Base-by-base conservation (phyloP, 2,113 vertebrate genomes). In the Petromus typicus region DNA sequence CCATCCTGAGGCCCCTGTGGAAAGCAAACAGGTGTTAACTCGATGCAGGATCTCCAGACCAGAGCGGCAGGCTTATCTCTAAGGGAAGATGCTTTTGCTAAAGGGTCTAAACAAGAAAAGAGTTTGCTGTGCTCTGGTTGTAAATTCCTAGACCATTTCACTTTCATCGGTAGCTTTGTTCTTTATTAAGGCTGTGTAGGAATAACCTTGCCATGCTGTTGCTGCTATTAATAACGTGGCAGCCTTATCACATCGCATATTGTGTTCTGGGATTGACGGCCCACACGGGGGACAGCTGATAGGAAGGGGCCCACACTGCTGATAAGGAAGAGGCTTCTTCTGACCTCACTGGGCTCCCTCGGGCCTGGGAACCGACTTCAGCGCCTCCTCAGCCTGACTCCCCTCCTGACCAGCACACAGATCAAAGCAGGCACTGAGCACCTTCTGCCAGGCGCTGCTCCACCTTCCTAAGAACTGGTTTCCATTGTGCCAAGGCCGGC, bases 71-170 rank as follows among this genome's bases (percentile, higher is more conserved):
- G 14, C 22, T 59, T 63, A 22, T 73, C 51, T 67, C 37, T 71
- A 59, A 51, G 17, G 59, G 40, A 90, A 57, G 85, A 0, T 54
- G 32, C 45, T 51, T 66, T 88, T 20, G 78, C 18, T 51, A 51
- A 91, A 23, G n/a, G n/a, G 27, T 79, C 59, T 90, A 89, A 66
- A 67, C 30, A 43, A 81, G 67, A 83, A 54, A 92, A 57, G 43
- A 82, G 27, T n/a, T 57, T 18, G 16, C 17, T 64, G 59, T 34
- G 43, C 32, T n/a, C 69, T 75, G 48, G 30, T 54, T 94, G 91
- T 94, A 63, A 93, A 89, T 86, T 91, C 61, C 43, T 63, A 85
- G 67, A 63, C 83, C 57, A 93, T 51, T 76, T 78, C 64, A 75
- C n/a, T 54, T 76, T 54, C 61, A 27, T 89, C 54, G 4, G 48